These are phyloP conservation scores for Tolypeutes matacus DNA, from an alignment of 2,797 vertebrate genomes.

Conservation along the genomic window DNA sequence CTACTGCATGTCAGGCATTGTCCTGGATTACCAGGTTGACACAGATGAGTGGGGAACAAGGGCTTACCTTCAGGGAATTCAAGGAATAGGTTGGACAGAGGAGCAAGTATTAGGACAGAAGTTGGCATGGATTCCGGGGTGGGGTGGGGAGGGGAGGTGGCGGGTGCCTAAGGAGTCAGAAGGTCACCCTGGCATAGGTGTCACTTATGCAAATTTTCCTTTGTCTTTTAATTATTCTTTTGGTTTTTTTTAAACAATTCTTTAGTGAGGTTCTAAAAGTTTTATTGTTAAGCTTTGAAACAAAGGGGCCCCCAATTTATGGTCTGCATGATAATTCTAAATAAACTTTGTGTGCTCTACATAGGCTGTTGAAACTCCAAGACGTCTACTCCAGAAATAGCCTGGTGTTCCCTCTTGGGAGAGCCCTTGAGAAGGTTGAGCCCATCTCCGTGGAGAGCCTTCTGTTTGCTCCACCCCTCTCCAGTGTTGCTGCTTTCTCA, in stretches of 20 bases:
- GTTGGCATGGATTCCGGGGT: rapidly evolving
- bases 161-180: background rate
- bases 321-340: background rate
- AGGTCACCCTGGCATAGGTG: background rate
- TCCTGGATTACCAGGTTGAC: background rate
- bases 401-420: background rate
- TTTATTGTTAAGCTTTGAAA: background rate
- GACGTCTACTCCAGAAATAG: background rate
- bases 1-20: background rate
- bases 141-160: background rate
- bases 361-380: background rate
- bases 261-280: background rate
- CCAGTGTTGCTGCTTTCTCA: background rate
- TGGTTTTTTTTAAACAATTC: background rate
- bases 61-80: background rate
- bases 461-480: background rate
- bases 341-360: background rate
- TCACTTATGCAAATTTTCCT: background rate
- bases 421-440: too few species aligned
- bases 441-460: background rate
- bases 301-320: background rate
- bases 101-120: background rate
- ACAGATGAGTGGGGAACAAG: rapidly evolving
- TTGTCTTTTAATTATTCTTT: conserved; percentile 1
- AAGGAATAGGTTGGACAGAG: background rate